Base-by-base conservation (phyloP, 2,888 invertebrate genomes). In the Oithona nana region DNA sequence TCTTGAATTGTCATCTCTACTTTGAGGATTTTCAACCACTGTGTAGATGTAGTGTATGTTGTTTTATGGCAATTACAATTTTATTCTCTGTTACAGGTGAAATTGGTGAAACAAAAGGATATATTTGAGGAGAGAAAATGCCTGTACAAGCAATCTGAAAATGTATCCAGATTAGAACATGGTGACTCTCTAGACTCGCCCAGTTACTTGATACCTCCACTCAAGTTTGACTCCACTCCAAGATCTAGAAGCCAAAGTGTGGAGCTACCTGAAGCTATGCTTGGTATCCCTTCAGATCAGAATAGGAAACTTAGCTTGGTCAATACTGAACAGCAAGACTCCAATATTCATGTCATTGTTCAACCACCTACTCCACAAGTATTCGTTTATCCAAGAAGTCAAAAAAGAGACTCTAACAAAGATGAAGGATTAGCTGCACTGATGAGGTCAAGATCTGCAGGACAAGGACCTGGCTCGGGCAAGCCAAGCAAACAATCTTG, bases 201-300 rank as follows among this genome's bases (percentile, higher is more conserved):
- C 54, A 54, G 26, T 16, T 54, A 24, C 54, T 26, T 54, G 24
- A 39, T 39, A 11, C 24, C 54, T 24, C 54, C 54, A 24, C 24
- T 16, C 13, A 54, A 54, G 2, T 66, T 65, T 60, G 65, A 66
- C 52, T 66, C 66, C 28, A 56, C 66, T 11, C 66, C 66, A 6
- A 63, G 66, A 20, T 63, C 63, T 4, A 63, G 66, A 13, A 64
- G 65, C 13, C 66, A 66, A 31, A 66, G 66, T 55, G 64, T 66
- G 11, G 66, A 66, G 28, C 65, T 64, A 11, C 54, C 54, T 24
- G 54, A 54, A 26, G 20, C 26, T 26, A 54, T 54, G 54, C 22
- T 26, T 20, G 54, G 26, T 4, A 20, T 54, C 16, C 22, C 20
- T 22, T 49, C 50, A 2, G 50, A 20, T 49, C 2, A n/a, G 11